These are phyloP conservation scores for Halichoerus grypus DNA, from an alignment of 2,113 vertebrate genomes.

Conservation along the genomic window DNA sequence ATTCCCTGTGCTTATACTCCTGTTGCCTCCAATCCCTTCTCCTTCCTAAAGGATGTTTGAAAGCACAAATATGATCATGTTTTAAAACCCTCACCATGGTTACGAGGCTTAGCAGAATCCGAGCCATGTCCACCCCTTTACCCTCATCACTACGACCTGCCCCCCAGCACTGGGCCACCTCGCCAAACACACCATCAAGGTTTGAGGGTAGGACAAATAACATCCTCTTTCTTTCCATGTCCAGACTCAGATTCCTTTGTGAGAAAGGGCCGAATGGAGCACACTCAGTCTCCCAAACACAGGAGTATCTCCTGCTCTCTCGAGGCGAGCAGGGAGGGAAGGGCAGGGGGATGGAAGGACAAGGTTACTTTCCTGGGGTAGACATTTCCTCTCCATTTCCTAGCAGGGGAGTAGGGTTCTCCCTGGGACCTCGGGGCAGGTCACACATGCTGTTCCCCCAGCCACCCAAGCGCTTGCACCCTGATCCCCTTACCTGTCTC, in stretches of 20 bases:
- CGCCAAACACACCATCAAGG: not conserved
- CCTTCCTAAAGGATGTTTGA: not conserved
- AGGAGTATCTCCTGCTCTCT: not conserved
- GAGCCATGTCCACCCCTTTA: too few species aligned
- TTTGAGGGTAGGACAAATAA: not conserved
- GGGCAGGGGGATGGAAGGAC: not conserved
- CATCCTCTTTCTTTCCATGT: not conserved
- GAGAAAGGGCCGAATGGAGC: not conserved
- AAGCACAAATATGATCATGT: not conserved
- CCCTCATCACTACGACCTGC: too few species aligned
- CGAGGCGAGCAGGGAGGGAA: too few species aligned
- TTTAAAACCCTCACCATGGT: not conserved
- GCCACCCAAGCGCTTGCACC: not conserved
- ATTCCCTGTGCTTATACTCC: not conserved
- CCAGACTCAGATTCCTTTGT: not conserved
- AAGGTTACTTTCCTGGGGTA: not conserved
- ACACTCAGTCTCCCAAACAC: not conserved
- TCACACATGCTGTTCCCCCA: not conserved
- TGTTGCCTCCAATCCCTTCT: not conserved
- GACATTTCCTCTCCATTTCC: not conserved
- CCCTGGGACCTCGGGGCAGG: not conserved
- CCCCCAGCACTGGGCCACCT: not conserved
- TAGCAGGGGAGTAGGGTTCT: not conserved
- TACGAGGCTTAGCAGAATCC: not conserved
- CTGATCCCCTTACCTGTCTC: not conserved